phyloP scores from a whole-genome alignment of 2,888 invertebrate genomes.

The Rhogogaster chlorosoma region DNA sequence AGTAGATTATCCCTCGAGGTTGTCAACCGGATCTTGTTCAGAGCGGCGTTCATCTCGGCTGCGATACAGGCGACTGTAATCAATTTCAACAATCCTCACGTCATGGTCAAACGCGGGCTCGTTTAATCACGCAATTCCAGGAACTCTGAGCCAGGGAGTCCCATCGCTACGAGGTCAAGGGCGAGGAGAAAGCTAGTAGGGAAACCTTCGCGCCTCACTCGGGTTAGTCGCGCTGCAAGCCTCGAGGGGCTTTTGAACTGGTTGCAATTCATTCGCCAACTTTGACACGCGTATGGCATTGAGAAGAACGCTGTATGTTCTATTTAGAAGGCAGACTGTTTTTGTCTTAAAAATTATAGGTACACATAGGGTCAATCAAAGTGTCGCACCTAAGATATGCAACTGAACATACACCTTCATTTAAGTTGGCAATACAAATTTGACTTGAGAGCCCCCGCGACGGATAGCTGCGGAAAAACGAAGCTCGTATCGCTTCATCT shows the following conservation, averaged over 20 bases:
- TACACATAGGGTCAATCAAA: no score
- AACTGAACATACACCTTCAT: no score
- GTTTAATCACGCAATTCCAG: slow-evolving; percentile 12
- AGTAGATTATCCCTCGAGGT: slow-evolving; percentile 78
- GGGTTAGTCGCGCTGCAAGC: neutral
- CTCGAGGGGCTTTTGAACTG: neutral
- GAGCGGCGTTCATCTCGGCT: slow-evolving; percentile 78
- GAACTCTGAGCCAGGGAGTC: slow-evolving; percentile 32
- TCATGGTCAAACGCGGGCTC: slow-evolving; percentile 41
- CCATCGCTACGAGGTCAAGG: slow-evolving; percentile 42
- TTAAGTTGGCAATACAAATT: no score
- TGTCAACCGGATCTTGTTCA: slow-evolving; percentile 78
- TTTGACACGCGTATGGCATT: neutral
- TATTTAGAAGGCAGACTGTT: neutral
- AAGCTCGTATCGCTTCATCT: no score
- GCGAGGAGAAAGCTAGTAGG: slow-evolving; percentile 51
- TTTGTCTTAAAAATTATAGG: neutral
- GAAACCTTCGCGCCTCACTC: neutral
- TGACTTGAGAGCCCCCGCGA: no score
- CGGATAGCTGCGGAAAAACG: no score
- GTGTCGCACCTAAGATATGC: no score
- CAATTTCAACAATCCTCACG: slow-evolving; percentile 21
- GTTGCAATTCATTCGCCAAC: neutral
- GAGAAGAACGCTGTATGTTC: neutral
- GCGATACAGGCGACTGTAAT: slow-evolving; percentile 80